Conservation (phyloP, 2,113 vertebrate species). For the Oreotrochilus melanogaster region DNA sequence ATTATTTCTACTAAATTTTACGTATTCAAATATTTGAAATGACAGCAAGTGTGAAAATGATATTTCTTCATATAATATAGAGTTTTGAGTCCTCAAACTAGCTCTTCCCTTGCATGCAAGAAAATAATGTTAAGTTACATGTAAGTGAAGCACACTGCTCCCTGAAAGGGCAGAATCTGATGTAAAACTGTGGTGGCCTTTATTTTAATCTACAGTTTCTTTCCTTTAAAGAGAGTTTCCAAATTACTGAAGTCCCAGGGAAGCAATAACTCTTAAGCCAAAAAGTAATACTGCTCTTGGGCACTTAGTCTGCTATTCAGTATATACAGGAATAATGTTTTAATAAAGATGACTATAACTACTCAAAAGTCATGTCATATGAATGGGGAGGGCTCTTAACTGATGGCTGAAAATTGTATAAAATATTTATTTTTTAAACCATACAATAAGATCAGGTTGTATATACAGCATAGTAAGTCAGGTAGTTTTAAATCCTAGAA, state of each 20-base stretch:
- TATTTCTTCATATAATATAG: not conserved
- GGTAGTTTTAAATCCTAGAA: not conserved
- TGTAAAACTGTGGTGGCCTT: not conserved
- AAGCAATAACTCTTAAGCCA: constrained; percentile 5
- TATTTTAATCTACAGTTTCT: not conserved
- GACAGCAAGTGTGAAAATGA: not conserved
- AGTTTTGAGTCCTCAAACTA: not conserved
- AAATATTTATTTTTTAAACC: not conserved
- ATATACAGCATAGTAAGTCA: not conserved
- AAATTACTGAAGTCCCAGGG: not conserved
- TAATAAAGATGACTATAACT: not conserved
- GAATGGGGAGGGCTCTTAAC: not conserved
- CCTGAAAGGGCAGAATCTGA: not conserved
- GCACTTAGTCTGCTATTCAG: not conserved
- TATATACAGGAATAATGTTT: not conserved
- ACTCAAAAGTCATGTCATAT: not conserved
- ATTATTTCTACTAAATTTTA: not conserved
- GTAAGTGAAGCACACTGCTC: not conserved
- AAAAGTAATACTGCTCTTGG: not conserved
- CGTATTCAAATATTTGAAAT: not conserved
- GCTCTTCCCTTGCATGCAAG: not conserved
- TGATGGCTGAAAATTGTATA: not conserved
- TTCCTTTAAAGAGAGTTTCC: not conserved
- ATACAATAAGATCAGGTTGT: not conserved
- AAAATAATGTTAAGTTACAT: not conserved